Base-by-base conservation (phyloP, 2,797 vertebrate species). In the Neosalanx taihuensis region DNA sequence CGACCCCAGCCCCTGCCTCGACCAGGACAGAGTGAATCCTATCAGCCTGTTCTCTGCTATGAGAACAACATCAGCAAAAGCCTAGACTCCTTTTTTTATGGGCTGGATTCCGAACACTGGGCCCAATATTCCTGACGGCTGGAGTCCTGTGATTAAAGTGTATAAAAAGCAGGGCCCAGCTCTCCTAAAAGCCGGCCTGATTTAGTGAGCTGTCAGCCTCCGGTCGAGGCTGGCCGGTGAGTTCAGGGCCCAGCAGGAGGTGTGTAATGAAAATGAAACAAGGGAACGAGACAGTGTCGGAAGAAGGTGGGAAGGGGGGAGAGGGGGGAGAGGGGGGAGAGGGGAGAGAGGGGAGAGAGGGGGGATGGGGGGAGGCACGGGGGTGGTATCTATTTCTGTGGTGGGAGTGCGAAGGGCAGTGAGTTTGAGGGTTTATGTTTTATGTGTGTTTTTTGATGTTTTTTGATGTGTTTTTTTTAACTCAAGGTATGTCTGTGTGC, bases 71-170 rank as follows among this genome's bases (percentile, higher is more conserved):
- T 91, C 90, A 41, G 37, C 89, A 87, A 70, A 81, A 79, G 79
- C 75, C 72, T 82, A 81, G 73, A 62, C 37, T 41, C 37, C 76
- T 87, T 41, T 37, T 41, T 92, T 93, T 93, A 93, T 82, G 87
- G 83, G 87, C 70, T 76, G 66, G 83, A 86, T 85, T 89, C 88
- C 85, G 86, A 79, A 86, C 83, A 84, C 84, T 79, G 80, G 75
- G 81, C 80, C 88, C 88, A 90, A 90, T 93, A 90, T 91, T 90
- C 85, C 84, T 76, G 83, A 87, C 90, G 84, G 89, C 86, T 86
- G 86, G 89, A 91, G 86, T 90, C 90, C 86, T 89, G 89, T 92
- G 92, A 93, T 92, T 93, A 93, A 93, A 93, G 89, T 90, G 83
- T 88, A 90, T 91, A 89, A 92, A 92, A 91, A 90, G 80, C 79